Base-by-base conservation (phyloP, 2,888 invertebrate genomes). In the Trichopria drosophilae region DNA sequence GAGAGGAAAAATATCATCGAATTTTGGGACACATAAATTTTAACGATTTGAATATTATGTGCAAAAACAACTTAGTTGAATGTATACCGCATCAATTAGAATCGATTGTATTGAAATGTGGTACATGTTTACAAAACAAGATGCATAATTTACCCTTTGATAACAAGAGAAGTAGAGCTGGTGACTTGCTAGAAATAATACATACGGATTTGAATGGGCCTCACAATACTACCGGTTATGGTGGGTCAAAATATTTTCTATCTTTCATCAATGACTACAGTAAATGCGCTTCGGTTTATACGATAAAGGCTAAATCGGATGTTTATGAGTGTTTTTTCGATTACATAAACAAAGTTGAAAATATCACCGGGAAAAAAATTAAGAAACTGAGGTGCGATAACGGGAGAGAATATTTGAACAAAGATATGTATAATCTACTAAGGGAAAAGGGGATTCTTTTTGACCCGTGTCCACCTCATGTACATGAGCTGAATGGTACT, bases 201-300 rank as follows among this genome's bases (percentile, higher is more conserved):
- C 51, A 55, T 13, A 41, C 48, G 9, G 49, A 55, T 29, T 7
- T 54, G n/a, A 51, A 51, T 43, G 51, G 28, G 6, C 51, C 44
- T 26, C 51, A 51, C 31, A 1, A 28, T 39, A 50, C 51, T 7
- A 12, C 20, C 1, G 57, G 59, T n/a, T 31, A 37, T 10, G 36
- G 45, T 35, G 60, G 60, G 3, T 53, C 51, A 45, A 48, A 41
- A 48, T 61, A 57, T 49, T 59, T 61, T 45, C 12, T 58, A 1
- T 18, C 43, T 1, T 61, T 58, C 22, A 51, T 58, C 7, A 58
- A 59, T 43, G 53, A 61, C 51, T 61, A 55, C 31, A 58, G 55
- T 44, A 57, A 59, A 37, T 6, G 37, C 15, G 49, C 55, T n/a
- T 28, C 15, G 35, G 41, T 61, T 4, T 58, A 34, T 34, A 29